Conservation (phyloP, 2,797 vertebrate species). For the Amphiprion clarkii region DNA sequence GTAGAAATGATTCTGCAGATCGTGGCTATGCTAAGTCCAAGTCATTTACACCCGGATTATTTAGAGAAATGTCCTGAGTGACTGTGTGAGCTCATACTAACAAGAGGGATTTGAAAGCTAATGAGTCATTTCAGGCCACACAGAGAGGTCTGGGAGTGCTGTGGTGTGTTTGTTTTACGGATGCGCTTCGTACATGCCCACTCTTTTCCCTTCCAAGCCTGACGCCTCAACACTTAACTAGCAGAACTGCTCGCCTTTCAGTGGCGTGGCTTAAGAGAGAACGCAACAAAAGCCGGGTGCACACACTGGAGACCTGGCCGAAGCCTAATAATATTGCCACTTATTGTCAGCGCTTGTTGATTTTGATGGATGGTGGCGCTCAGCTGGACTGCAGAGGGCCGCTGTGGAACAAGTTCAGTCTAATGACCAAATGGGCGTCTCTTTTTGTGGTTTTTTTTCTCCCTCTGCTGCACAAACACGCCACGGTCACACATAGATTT, state of each 20-base stretch:
- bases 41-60: slow-evolving; percentile 36
- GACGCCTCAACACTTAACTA: slow-evolving; percentile 35
- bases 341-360: slow-evolving; percentile 58
- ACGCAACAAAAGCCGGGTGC: slow-evolving; percentile 17
- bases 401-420: slow-evolving; percentile 45
- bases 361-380: slow-evolving; percentile 65
- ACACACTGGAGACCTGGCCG: slow-evolving; percentile 37
- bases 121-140: slow-evolving; percentile 61
- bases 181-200: slow-evolving; percentile 41
- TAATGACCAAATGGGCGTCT: slow-evolving; percentile 41
- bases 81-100: slow-evolving; percentile 28
- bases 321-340: slow-evolving; percentile 49
- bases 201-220: slow-evolving; percentile 33
- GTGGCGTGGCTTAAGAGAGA: slow-evolving; percentile 15
- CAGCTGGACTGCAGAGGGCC: slow-evolving; percentile 39
- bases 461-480: slow-evolving; percentile 35
- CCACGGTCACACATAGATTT: slow-evolving; percentile 58
- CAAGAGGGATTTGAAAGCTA: slow-evolving; percentile 45
- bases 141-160: slow-evolving; percentile 38
- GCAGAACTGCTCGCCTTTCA: slow-evolving; percentile 31
- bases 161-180: slow-evolving; percentile 46
- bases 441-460: neutral
- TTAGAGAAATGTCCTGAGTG: slow-evolving; percentile 35
- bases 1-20: slow-evolving; percentile 22
- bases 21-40: slow-evolving; percentile 40